These are phyloP conservation scores for Poliocrania exsul DNA, from an alignment of 2,797 vertebrate genomes.

Conservation along the genomic window DNA sequence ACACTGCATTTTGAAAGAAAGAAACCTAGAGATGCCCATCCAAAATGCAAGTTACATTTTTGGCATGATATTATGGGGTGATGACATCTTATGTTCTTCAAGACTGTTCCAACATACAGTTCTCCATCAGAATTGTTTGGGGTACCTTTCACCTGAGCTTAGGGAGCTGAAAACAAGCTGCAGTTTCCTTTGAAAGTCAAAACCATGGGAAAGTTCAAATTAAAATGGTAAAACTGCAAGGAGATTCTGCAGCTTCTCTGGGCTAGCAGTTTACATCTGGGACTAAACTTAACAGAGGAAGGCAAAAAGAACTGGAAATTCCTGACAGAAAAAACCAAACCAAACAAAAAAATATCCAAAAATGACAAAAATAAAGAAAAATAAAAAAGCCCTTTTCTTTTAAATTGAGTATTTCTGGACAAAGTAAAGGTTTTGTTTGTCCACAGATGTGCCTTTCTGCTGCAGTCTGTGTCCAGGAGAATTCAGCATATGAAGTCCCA, in stretches of 20 bases:
- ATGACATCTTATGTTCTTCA: accelerated
- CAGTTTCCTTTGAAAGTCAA: conserved; percentile 1
- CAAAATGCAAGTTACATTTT: neutral
- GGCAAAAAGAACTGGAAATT: conserved; percentile 7
- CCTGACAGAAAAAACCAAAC: neutral
- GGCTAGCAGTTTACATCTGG: neutral
- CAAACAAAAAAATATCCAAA: neutral
- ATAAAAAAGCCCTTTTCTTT: neutral
- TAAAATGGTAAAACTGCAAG: neutral
- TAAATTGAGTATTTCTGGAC: neutral
- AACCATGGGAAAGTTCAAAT: conserved; percentile 1
- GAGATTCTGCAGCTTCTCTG: neutral
- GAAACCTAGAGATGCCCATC: neutral
- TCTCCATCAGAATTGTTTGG: neutral
- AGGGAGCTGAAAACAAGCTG: neutral
- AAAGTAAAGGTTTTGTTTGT: neutral
- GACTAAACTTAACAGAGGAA: neutral
- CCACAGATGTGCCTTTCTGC: neutral
- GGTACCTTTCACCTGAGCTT: neutral
- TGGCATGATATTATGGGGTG: neutral
- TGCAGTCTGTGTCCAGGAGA: neutral
- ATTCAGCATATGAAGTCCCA: neutral
- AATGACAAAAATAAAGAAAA: neutral
- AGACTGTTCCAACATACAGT: neutral
- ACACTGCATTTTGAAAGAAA: neutral